Evolutionary conservation across 1,140 invertebrate genomes (phyloP).

Genomic region (Conus betulinus): DNA sequence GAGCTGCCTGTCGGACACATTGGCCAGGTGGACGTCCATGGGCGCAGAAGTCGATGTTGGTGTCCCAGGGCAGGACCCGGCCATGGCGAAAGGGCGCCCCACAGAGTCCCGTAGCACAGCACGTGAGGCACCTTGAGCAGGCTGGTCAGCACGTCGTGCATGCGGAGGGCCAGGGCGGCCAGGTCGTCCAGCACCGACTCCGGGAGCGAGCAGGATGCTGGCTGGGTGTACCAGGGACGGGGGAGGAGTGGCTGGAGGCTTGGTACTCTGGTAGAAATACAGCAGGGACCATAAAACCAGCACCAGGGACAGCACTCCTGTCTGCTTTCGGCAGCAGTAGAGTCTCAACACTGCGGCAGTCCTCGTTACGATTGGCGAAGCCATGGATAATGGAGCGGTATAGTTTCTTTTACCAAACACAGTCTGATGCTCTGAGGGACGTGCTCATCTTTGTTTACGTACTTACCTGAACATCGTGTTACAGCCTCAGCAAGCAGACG

Average conservation of each 20-base stretch:
- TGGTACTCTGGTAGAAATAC: slow-evolving; percentile 71
- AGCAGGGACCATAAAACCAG: slow-evolving; percentile 15
- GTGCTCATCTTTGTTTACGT: too few species aligned
- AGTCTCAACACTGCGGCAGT: not conserved
- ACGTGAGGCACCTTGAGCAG: slow-evolving; percentile 74
- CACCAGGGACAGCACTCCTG: slow-evolving; percentile 53
- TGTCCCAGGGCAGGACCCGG: slow-evolving; percentile 76
- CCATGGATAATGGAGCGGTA: too few species aligned
- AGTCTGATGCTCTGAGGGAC: too few species aligned
- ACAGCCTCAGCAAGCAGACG: too few species aligned
- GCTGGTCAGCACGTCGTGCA: slow-evolving; percentile 56
- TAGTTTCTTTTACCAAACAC: too few species aligned
- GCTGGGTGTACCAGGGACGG: slow-evolving; percentile 86
- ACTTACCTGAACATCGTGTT: too few species aligned
- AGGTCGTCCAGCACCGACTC: slow-evolving; percentile 82
- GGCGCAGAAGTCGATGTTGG: slow-evolving; percentile 76
- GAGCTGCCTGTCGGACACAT: slow-evolving; percentile 63
- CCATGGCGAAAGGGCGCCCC: slow-evolving; percentile 77
- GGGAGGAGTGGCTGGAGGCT: slow-evolving; percentile 81
- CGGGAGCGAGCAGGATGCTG: slow-evolving; percentile 83
- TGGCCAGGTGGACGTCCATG: slow-evolving; percentile 52
- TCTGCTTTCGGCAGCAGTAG: not conserved
- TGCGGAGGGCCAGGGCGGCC: slow-evolving; percentile 28
- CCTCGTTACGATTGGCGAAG: too few species aligned
- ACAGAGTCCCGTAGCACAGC: slow-evolving; percentile 79